These are phyloP conservation scores for Rhadina sibilatrix DNA, from an alignment of 2,113 vertebrate species.

Conservation along the genomic window DNA sequence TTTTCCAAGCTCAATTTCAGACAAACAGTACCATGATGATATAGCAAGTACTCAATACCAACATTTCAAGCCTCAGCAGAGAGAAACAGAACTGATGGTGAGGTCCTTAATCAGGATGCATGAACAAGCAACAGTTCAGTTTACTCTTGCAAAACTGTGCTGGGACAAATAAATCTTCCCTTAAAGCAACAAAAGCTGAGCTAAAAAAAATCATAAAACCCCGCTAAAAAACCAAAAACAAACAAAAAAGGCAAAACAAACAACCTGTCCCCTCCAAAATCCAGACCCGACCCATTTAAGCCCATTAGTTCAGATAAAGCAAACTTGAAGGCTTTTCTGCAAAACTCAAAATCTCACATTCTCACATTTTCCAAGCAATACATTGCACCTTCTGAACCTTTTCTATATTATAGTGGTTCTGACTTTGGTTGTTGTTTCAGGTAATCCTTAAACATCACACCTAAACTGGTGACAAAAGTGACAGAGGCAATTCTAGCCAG, in stretches of 20 bases:
- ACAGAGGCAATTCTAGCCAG: not conserved
- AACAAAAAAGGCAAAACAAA: not conserved
- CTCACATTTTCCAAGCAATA: not conserved
- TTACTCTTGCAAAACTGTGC: not conserved
- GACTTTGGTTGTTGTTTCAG: not conserved
- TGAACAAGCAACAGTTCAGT: constrained; percentile 17
- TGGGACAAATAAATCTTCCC: constrained; percentile 27
- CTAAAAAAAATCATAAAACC: not conserved
- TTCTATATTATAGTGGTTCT: not conserved
- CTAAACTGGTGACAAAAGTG: not conserved
- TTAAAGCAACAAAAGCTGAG: not conserved
- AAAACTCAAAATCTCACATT: not conserved
- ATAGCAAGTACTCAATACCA: constrained; percentile 27
- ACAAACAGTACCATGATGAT: constrained; percentile 2
- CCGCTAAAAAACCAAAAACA: not conserved
- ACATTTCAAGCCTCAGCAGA: constrained; percentile 10
- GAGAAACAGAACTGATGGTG: not conserved
- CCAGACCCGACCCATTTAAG: not conserved
- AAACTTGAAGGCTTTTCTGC: not conserved
- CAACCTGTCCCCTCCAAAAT: rapidly evolving
- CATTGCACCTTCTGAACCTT: not conserved
- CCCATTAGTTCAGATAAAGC: not conserved
- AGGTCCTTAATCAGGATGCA: constrained; percentile 37
- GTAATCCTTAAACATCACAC: not conserved
- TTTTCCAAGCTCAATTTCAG: constrained; percentile 48